Percentiles rank a stretch among this genome's conserved stretches.
phyloP scores from a whole-genome alignment of 2,888 invertebrate species.

The Ochropacha duplaris region DNA sequence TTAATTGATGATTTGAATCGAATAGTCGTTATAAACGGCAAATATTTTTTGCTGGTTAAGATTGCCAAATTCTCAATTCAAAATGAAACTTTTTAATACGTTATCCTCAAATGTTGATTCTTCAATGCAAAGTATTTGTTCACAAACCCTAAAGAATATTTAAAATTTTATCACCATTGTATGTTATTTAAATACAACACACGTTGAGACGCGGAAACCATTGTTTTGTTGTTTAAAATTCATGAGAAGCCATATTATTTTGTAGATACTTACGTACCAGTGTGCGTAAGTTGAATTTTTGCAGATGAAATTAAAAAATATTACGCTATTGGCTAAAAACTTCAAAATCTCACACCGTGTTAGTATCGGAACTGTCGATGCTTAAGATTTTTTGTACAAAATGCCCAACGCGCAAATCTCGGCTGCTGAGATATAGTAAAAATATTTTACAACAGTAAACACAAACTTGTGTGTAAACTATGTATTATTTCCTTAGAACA shows the following conservation, averaged over 20 bases:
- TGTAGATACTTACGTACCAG: conserved; percentile 34
- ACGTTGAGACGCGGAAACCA: conserved; percentile 54
- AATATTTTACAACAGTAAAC: not conserved
- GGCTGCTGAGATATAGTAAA: too few relatives aligned
- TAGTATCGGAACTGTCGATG: too few relatives aligned
- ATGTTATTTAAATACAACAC: conserved; percentile 49
- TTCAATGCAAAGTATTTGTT: conserved; percentile 28
- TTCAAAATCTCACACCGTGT: too few relatives aligned
- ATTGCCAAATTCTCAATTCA: too few relatives aligned
- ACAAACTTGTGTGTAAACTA: not conserved
- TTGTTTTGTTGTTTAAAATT: conserved; percentile 67
- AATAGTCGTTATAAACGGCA: not conserved
- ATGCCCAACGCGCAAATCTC: too few relatives aligned
- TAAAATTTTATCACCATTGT: conserved; percentile 36
- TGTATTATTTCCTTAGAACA: not conserved
- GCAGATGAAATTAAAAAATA: not conserved
- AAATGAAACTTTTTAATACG: too few relatives aligned
- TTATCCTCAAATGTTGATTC: not conserved
- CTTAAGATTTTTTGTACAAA: too few relatives aligned
- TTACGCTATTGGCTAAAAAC: too few relatives aligned
- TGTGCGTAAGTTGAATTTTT: conserved; percentile 21
- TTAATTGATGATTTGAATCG: not conserved
- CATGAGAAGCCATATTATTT: conserved; percentile 50
- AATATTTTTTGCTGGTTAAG: too few relatives aligned
- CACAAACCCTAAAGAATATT: conserved; percentile 27